Evolutionary conservation across 2,797 vertebrate genomes (phyloP), one percentile per base, ranked within the genome.

Genomic region (Rhadinocentrus ornatus): DNA sequence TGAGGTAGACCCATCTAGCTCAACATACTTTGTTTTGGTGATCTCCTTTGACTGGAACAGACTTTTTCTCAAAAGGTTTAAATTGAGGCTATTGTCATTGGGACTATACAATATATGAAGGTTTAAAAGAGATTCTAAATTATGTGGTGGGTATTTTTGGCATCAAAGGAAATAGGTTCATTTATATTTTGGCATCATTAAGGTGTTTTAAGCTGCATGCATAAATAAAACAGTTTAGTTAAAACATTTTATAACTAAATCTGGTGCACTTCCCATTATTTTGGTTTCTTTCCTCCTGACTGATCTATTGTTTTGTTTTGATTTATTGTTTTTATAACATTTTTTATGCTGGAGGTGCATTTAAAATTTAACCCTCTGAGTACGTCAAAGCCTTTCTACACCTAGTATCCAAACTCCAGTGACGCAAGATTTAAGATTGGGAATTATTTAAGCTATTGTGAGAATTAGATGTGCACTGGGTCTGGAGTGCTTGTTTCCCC

Each of bases 351-450:
- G 93, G 90, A 91, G 88, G 94, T 94, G 95, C 96, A 94, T 94
- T 93, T 94, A 92, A 95, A 93, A 95, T 97, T 97, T 96, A 97
- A 97, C 97, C 96, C 97, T 98, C 96, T 97, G 96, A 97, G 96
- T 97, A 97, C 96, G 95, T 91, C 91, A 90, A 96, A 97, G 96
- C 96, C 96, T 96, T 96, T 97, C 95, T 95, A 93, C 95, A 93
- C 95, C 95, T 86, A 93, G 91, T 69, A 95, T 94, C 93, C 93
- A 88, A 92, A 88, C 82, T 84, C 75, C 57, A 77, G 70, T 67
- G 66, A 84, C 77, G 80, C 35, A 50, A 78, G 69, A 86, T 85
- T 74, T 75, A 39, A 76, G 55, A 87, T 87, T 80, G 84, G 77
- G 81, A 88, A 88, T 73, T 82, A 71, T 46, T 71, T 44, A 74